Evolutionary conservation across 2,888 invertebrate genomes (phyloP), one percentile per base, ranked within the genome.

Genomic region (Callosobruchus maculatus): DNA sequence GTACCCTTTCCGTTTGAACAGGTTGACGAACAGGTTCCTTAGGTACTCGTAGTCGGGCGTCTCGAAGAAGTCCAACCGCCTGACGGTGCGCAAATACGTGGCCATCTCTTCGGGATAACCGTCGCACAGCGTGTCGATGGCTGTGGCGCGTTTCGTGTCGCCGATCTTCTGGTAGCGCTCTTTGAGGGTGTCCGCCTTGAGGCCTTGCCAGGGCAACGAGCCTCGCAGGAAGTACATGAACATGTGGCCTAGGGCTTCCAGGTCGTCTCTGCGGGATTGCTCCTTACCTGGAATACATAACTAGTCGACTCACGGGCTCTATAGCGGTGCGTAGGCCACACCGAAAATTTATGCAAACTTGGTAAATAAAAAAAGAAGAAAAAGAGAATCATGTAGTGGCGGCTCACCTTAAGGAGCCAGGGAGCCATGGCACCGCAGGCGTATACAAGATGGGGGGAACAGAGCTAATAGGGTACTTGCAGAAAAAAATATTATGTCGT

Each of bases 191-290:
- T 99, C 98, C 84, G 98, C 99, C 77, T 99, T 99, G 86, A 99
- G 92, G 84, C 99, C 99, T 91, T 99, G 99, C 99, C 99, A 99
- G 82, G 99, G 99, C 89, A 99, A 92, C 88, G 97, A 98, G 85
- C 99, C 99, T 84, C 99, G 93, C 88, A 99, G 92, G 91, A 99
- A 99, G 91, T 99, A 99, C 99, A 99, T 99, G 91, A 99, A 99
- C 99, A 99, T 99, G 90, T 99, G 98, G 21, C 83, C 99, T 86
- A 99, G 91, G 79, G 99, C 99, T 90, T 99, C 99, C 88, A 99
- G 91, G 90, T 99, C 99, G 90, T 99, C 99, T 88, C 98, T 80
- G 88, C 99, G 93, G 86, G 98, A 98, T 93, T 99, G 99, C 90
- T 99, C 99, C 93, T 98, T 97, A 86, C 99, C 99, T 49, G 49